A percentile compares a stretch with the other conserved stretches of the same genome.
These are phyloP conservation scores for Lamproptera curius DNA, from an alignment of 2,888 invertebrate species.

Conservation along the genomic window DNA sequence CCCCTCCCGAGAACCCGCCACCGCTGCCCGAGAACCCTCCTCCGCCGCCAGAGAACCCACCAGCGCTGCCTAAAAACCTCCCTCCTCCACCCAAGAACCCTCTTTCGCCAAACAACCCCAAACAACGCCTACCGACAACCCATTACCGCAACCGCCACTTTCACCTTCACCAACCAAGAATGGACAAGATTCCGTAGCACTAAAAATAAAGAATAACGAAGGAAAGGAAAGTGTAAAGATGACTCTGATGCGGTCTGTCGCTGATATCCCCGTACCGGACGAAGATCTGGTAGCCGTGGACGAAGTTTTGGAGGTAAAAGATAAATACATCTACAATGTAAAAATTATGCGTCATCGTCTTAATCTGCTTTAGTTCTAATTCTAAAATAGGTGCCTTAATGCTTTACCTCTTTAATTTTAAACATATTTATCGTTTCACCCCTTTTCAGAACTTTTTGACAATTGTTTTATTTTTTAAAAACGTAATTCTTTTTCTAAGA, in stretches of 20 bases:
- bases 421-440: no score
- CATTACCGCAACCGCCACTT: constrained; percentile 21
- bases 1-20: constrained; percentile 36
- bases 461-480: no score
- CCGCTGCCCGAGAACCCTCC: constrained; percentile 21
- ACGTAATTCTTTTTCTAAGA: no score
- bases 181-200: constrained; percentile 10
- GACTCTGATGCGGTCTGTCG: constrained; percentile 42
- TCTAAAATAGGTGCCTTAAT: no score
- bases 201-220: constrained; percentile 13
- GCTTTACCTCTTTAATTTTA: no score
- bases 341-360: no score
- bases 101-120: no score
- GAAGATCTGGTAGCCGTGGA: constrained; percentile 45
- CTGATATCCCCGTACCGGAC: constrained; percentile 51
- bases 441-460: no score
- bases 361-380: no score
- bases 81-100: not conserved
- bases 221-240: constrained; percentile 42
- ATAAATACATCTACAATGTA: no score
- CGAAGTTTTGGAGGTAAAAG: constrained; percentile 42
- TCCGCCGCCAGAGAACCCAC: not conserved
- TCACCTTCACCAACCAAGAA: no score
- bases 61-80: constrained; percentile 17
- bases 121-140: no score